These are phyloP conservation scores for Gymnocypris eckloni DNA, from an alignment of 2,797 vertebrate species.

Conservation along the genomic window DNA sequence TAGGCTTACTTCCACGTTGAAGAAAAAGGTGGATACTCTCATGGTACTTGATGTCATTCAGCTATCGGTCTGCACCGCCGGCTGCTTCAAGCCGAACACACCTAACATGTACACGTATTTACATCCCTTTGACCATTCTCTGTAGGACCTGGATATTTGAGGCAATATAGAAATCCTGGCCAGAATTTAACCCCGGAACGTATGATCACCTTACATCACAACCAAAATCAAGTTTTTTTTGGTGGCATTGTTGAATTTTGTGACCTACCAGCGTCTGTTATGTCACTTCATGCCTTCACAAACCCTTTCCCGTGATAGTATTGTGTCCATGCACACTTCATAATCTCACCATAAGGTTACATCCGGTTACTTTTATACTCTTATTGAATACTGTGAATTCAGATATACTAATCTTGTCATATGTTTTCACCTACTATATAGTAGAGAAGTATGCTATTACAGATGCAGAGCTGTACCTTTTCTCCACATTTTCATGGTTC, in stretches of 20 bases:
- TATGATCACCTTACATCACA: too few species aligned
- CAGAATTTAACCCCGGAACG: too few species aligned
- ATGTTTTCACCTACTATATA: neutral
- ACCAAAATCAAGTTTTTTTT: too few species aligned
- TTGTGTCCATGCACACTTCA: neutral
- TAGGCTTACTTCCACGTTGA: too few species aligned
- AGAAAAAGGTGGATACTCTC: too few species aligned
- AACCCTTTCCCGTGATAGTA: neutral
- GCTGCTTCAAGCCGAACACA: too few species aligned
- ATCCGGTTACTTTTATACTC: neutral
- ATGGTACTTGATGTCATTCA: too few species aligned
- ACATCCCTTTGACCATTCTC: too few species aligned
- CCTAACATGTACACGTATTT: too few species aligned
- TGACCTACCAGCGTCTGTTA: neutral
- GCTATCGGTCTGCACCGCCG: too few species aligned
- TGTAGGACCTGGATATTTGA: too few species aligned
- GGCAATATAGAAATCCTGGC: too few species aligned
- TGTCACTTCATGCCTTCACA: neutral
- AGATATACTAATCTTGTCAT: neutral
- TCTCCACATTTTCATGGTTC: slow-evolving; percentile 8
- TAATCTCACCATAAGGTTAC: neutral
- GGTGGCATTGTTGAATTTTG: neutral
- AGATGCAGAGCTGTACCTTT: neutral
- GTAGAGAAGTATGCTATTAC: neutral
- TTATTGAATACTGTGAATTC: neutral